These are phyloP conservation scores for Cataglyphis albicans DNA, from an alignment of 2,888 invertebrate genomes.

Conservation along the genomic window DNA sequence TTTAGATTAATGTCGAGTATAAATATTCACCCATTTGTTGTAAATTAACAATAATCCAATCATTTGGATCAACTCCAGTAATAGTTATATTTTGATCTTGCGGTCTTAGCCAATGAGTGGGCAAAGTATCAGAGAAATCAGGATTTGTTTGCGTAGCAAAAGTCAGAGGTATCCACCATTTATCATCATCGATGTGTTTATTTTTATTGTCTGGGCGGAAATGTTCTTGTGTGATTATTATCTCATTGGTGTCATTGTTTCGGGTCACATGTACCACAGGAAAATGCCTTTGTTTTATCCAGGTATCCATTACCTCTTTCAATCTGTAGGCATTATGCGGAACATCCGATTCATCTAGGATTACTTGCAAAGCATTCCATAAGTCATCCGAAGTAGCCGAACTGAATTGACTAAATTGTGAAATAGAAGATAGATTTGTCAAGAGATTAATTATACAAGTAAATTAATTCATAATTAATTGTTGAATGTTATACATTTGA, in stretches of 20 bases:
- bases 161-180: conserved; percentile 79
- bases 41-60: conserved; percentile 89
- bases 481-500: background rate
- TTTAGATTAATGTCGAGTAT: background rate
- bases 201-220: conserved; percentile 55
- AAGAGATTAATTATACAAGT: background rate
- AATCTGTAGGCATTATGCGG: conserved; percentile 81
- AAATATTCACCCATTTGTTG: conserved; percentile 87
- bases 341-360: conserved; percentile 39
- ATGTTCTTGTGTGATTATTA: conserved; percentile 86
- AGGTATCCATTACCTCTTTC: conserved; percentile 86
- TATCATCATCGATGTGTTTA: conserved; percentile 5
- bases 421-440: background rate
- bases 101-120: conserved; percentile 62
- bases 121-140: conserved; percentile 63
- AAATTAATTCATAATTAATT: background rate
- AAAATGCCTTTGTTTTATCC: conserved; percentile 90
- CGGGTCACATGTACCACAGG: conserved; percentile 88
- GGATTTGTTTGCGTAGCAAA: conserved; percentile 66
- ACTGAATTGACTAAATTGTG: conserved; percentile 55
- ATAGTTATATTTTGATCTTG: conserved; percentile 53
- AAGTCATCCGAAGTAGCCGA: conserved; percentile 87
- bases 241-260: conserved; percentile 86
- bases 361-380: conserved; percentile 79
- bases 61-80: conserved; percentile 64